Evolutionary conservation across 2,888 invertebrate species (phyloP).

Genomic region (Drosophila lacicola): DNA sequence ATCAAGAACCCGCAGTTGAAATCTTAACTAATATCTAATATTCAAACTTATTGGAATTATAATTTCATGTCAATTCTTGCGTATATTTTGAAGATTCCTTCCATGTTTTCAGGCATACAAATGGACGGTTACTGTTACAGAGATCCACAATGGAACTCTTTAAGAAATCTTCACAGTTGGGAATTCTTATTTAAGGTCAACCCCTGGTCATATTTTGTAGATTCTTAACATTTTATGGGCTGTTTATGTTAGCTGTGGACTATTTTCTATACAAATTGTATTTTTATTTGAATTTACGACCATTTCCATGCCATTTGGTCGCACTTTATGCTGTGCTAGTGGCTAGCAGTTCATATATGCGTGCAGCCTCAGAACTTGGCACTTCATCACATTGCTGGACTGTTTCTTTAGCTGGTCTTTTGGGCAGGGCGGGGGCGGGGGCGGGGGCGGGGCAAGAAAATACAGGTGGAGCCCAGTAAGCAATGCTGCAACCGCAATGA

Average conservation of each 20-base stretch:
- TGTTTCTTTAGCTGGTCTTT: slow-evolving; percentile 21
- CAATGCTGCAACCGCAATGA: slow-evolving; percentile 7
- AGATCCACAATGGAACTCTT: background rate
- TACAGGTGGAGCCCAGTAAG: slow-evolving; percentile 5
- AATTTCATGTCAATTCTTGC: too few species aligned
- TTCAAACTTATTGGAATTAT: too few species aligned
- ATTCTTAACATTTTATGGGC: background rate
- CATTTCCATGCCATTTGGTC: slow-evolving; percentile 53
- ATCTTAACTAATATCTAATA: too few species aligned
- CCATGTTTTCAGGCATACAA: too few species aligned
- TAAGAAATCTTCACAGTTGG: too few species aligned
- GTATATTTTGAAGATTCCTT: too few species aligned
- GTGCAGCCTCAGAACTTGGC: slow-evolving; percentile 17
- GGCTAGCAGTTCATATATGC: background rate
- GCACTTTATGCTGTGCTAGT: slow-evolving; percentile 19
- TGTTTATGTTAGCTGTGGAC: background rate
- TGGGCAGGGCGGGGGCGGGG: slow-evolving; percentile 3
- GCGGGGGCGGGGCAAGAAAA: slow-evolving; percentile 19
- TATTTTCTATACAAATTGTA: slow-evolving; percentile 39
- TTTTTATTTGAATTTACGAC: slow-evolving; percentile 61
- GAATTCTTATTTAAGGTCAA: too few species aligned
- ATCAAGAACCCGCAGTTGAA: too few species aligned
- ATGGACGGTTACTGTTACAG: background rate
- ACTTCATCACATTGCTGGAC: slow-evolving; percentile 52
- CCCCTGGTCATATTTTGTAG: background rate